Conservation (phyloP, 2,888 invertebrate species). For the Eupithecia exiguata region DNA sequence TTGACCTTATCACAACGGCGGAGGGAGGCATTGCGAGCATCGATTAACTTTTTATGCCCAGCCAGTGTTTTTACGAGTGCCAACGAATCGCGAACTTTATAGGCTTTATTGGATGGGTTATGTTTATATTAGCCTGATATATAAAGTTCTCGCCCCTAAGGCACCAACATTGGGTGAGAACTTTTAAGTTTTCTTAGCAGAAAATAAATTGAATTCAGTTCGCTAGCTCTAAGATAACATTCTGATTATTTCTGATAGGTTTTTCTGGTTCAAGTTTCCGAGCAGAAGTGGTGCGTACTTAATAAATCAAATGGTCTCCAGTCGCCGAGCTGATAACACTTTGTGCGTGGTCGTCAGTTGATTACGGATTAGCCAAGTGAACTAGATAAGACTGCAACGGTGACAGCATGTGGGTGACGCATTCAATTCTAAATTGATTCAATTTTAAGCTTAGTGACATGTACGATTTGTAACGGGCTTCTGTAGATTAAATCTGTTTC, state of each 20-base stretch:
- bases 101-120: slow-evolving; percentile 44
- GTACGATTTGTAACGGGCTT: slow-evolving; percentile 39
- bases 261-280: slow-evolving; percentile 37
- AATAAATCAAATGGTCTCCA: slow-evolving; percentile 44
- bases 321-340: slow-evolving; percentile 40
- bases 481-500: slow-evolving; percentile 35
- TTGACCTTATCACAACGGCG: slow-evolving; percentile 49
- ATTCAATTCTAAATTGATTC: slow-evolving; percentile 44
- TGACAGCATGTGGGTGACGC: slow-evolving; percentile 44
- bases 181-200: slow-evolving; percentile 16
- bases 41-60: slow-evolving; percentile 58
- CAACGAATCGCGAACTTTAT: slow-evolving; percentile 53
- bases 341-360: slow-evolving; percentile 38
- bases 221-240: not conserved
- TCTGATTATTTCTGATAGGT: not conserved
- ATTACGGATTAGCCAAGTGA: slow-evolving; percentile 44
- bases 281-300: slow-evolving; percentile 22
- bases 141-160: slow-evolving; percentile 39
- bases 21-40: slow-evolving; percentile 40
- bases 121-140: slow-evolving; percentile 48
- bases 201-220: slow-evolving; percentile 24
- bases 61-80: slow-evolving; percentile 49
- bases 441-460: slow-evolving; percentile 37
- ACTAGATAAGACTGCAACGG: slow-evolving; percentile 44
- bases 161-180: slow-evolving; percentile 34